These are phyloP conservation scores for Caenorhabditis sp. DNA, from an alignment of 2,888 invertebrate species.

Conservation along the genomic window DNA sequence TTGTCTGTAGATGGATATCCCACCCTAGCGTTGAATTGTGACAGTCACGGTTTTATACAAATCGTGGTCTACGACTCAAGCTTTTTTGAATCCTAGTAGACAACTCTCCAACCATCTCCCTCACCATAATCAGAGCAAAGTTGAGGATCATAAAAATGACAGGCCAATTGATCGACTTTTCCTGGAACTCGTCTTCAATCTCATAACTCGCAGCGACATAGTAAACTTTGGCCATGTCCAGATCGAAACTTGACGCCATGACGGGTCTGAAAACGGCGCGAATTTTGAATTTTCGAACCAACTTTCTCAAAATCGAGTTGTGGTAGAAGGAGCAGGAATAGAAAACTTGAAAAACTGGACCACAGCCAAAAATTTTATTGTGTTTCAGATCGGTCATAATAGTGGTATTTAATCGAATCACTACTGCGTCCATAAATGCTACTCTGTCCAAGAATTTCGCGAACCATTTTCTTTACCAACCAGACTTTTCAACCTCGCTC, in stretches of 20 bases:
- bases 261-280: slow-evolving; percentile 33
- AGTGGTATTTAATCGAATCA: too few species aligned
- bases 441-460: too few species aligned
- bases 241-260: slow-evolving; percentile 23
- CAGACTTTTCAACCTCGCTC: too few species aligned
- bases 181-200: slow-evolving; percentile 2
- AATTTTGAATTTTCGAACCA: background rate
- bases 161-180: slow-evolving; percentile 22
- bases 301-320: too few species aligned
- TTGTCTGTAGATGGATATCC: too few species aligned
- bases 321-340: too few species aligned
- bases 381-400: background rate
- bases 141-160: slow-evolving; percentile 57
- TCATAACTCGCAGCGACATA: slow-evolving; percentile 57
- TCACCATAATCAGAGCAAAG: slow-evolving; percentile 51
- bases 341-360: background rate
- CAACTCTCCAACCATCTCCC: background rate
- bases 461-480: too few species aligned
- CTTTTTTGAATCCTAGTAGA: background rate
- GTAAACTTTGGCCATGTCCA: slow-evolving; percentile 44
- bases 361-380: background rate
- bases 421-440: too few species aligned
- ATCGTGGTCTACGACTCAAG: too few species aligned
- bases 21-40: too few species aligned
- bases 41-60: too few species aligned